Evolutionary conservation across 2,888 invertebrate genomes (phyloP).

Genomic region (Oxycera nigricornis): DNA sequence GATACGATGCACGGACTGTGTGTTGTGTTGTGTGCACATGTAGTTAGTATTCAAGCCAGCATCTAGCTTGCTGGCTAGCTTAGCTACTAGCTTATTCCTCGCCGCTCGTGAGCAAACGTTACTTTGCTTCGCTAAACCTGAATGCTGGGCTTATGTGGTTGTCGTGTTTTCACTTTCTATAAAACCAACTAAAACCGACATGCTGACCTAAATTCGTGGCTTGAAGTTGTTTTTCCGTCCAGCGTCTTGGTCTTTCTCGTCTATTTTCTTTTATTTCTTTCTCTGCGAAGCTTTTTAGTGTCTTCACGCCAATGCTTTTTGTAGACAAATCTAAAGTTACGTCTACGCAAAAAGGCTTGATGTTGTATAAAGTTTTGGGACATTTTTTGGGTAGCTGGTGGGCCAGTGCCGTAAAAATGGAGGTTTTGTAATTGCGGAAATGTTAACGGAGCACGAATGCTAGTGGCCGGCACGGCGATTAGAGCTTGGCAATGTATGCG

Average conservation of each 20-base stretch:
- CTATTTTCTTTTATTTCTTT: constrained; percentile 32
- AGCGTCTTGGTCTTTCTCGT: constrained; percentile 6
- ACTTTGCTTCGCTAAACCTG: background rate
- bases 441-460: too few species aligned
- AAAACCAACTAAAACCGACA: constrained; percentile 36
- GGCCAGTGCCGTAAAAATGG: too few species aligned
- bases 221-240: constrained; percentile 14
- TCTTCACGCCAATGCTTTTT: constrained; percentile 1
- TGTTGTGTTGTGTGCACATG: background rate
- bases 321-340: background rate
- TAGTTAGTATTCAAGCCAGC: constrained; percentile 29
- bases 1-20: background rate
- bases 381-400: too few species aligned
- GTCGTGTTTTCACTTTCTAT: constrained; percentile 40
- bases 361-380: background rate
- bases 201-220: constrained; percentile 34
- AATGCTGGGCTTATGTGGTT: constrained; percentile 4
- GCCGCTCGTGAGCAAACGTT: background rate
- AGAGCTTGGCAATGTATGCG: too few species aligned
- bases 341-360: background rate
- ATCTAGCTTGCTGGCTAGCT: constrained; percentile 5
- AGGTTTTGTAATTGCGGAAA: too few species aligned
- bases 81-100: background rate
- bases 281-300: constrained; percentile 4
- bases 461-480: too few species aligned